Evolutionary conservation across 1,140 invertebrate genomes (phyloP).

Genomic region (Drosophila bifasciata): DNA sequence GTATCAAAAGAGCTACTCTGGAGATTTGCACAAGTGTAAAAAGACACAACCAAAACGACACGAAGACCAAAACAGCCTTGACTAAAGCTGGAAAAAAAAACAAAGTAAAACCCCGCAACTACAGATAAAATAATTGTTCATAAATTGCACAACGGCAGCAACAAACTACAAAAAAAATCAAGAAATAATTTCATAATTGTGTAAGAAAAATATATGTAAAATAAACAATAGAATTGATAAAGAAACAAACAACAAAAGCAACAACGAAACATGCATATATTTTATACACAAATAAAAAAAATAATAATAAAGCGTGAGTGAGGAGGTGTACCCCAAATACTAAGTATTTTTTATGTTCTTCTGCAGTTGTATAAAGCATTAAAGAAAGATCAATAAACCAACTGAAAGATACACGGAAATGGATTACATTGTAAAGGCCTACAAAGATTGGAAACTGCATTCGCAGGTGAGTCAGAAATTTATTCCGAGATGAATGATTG

Average conservation of each 20-base stretch:
- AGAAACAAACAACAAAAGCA: background rate
- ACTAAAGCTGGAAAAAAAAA: slow-evolving; percentile 23
- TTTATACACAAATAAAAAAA: background rate
- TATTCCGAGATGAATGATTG: background rate
- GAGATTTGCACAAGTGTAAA: slow-evolving; percentile 78
- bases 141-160: slow-evolving; percentile 38
- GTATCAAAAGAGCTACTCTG: slow-evolving; percentile 49
- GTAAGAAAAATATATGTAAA: slow-evolving; percentile 2
- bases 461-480: slow-evolving; percentile 68
- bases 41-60: slow-evolving; percentile 37
- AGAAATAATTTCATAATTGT: slow-evolving; percentile 38
- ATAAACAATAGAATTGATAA: slow-evolving; percentile 15
- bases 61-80: slow-evolving; percentile 43
- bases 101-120: slow-evolving; percentile 36
- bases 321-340: slow-evolving; percentile 20
- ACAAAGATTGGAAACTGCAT: slow-evolving; percentile 83
- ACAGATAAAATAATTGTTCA: slow-evolving; percentile 34
- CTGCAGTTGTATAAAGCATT: slow-evolving; percentile 17
- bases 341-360: slow-evolving; percentile 61
- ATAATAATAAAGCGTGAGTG: slow-evolving; percentile 11
- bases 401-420: slow-evolving; percentile 56
- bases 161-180: slow-evolving; percentile 19
- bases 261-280: slow-evolving; percentile 7
- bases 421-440: slow-evolving; percentile 83
- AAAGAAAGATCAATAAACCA: slow-evolving; percentile 21